Conservation (phyloP, 2,113 vertebrate species). For the Rhinoptilus africanus region DNA sequence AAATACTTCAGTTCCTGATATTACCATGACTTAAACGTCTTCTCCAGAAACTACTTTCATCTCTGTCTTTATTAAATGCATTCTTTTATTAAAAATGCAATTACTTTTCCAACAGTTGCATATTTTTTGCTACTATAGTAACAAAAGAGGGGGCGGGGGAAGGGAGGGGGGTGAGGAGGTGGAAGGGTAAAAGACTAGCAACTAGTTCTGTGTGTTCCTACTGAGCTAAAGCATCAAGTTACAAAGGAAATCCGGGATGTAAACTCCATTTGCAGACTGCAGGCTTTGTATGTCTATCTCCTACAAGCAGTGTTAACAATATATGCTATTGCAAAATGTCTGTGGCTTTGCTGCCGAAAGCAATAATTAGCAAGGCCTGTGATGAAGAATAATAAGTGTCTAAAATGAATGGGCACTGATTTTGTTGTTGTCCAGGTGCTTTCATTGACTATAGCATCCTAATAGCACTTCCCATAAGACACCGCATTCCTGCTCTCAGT, state of each 20-base stretch:
- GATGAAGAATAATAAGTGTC: neutral
- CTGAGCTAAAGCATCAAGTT: neutral
- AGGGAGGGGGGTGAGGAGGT: neutral
- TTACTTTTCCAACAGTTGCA: neutral
- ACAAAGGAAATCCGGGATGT: neutral
- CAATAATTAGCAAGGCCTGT: neutral
- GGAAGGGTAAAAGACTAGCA: neutral
- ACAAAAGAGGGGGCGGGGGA: accelerated
- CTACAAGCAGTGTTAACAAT: neutral
- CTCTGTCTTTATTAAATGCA: neutral
- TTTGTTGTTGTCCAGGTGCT: neutral
- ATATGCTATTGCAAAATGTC: neutral
- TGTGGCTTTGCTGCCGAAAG: neutral
- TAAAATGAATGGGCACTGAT: neutral
- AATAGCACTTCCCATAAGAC: neutral
- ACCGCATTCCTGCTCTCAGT: neutral
- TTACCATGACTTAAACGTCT: neutral
- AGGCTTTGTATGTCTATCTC: neutral
- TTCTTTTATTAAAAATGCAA: neutral
- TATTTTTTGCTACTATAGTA: neutral
- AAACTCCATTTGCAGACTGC: neutral
- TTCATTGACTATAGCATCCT: neutral
- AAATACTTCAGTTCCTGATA: neutral
- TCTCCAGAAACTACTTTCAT: neutral
- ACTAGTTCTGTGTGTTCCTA: neutral